Conservation (phyloP, 92 coral and sea anemone species). For the Actinostola sp. region DNA sequence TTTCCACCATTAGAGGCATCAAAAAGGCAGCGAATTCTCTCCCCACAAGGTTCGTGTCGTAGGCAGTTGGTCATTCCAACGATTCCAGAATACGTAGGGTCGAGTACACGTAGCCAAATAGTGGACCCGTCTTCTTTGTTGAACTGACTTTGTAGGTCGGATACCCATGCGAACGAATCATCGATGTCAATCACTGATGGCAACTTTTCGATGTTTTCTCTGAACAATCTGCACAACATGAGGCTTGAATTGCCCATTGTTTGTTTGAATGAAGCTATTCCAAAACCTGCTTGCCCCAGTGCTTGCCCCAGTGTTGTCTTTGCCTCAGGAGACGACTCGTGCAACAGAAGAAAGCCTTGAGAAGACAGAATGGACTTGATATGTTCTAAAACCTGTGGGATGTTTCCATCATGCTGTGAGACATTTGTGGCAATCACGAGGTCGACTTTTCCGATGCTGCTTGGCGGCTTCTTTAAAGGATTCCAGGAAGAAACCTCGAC, state of each 20-base stretch:
- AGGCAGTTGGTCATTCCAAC: conserved; percentile 89
- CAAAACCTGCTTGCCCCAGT: conserved; percentile 52
- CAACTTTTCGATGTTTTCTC: conserved; percentile 37
- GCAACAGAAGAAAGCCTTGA: conserved; percentile 70
- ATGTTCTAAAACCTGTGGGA: conserved; percentile 47
- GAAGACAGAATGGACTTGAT: conserved; percentile 55
- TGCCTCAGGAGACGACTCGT: conserved; percentile 48
- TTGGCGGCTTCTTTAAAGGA: conserved; percentile 57
- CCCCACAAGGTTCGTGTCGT: conserved; percentile 78
- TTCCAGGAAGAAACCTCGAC: conserved; percentile 65
- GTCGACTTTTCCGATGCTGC: conserved; percentile 58
- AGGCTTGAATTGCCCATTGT: conserved; percentile 55
- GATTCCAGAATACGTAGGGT: conserved; percentile 60
- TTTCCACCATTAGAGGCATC: conserved; percentile 41
- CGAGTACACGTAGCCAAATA: conserved; percentile 62
- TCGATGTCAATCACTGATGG: conserved; percentile 68
- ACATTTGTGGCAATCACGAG: conserved; percentile 67
- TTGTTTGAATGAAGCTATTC: conserved; percentile 53
- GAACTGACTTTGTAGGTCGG: conserved; percentile 60
- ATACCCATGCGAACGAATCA: conserved; percentile 71
- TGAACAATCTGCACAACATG: conserved; percentile 53
- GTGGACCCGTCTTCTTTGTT: conserved; percentile 55
- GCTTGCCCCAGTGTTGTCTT: conserved; percentile 9
- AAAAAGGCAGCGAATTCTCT: conserved; percentile 78
- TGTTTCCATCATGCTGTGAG: conserved; percentile 29